Conservation (phyloP, 1,140 invertebrate species). For the Bombus ignitus region DNA sequence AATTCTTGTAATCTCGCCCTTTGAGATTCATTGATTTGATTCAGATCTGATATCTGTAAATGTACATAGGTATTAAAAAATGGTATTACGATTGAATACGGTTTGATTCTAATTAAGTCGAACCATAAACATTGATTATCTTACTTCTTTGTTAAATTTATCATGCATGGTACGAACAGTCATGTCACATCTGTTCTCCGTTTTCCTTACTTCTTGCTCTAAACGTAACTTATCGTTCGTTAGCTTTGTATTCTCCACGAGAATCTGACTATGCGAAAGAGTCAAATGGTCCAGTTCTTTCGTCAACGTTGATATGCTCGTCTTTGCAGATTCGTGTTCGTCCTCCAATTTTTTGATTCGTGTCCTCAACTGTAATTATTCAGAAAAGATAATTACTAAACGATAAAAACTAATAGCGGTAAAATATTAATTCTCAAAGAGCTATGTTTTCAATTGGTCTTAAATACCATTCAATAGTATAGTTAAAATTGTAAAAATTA, state of each 20-base stretch:
- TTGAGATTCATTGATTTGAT: constrained; percentile 78
- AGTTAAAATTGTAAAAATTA: not conserved
- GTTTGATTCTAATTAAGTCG: too few species aligned
- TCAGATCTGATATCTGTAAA: constrained; percentile 75
- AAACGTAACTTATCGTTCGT: constrained; percentile 85
- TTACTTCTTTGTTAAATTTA: constrained; percentile 79
- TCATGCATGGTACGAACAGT: constrained; percentile 73
- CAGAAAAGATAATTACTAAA: not conserved
- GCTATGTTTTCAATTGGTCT: too few species aligned
- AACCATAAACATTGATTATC: not conserved
- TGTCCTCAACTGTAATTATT: constrained; percentile 68
- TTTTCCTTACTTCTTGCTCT: constrained; percentile 81
- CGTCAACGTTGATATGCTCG: constrained; percentile 73
- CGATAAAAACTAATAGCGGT: too few species aligned
- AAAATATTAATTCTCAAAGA: too few species aligned
- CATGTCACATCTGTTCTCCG: constrained; percentile 73
- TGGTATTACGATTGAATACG: not conserved
- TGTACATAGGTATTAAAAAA: not conserved
- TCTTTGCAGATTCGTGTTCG: constrained; percentile 75
- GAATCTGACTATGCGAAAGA: constrained; percentile 84
- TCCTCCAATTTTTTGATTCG: constrained; percentile 78
- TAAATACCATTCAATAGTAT: too few species aligned
- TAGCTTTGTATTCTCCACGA: constrained; percentile 86
- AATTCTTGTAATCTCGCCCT: constrained; percentile 76
- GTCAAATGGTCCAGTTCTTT: constrained; percentile 81